Base-by-base conservation (phyloP, 2,113 vertebrate species). In the Lota lota region DNA sequence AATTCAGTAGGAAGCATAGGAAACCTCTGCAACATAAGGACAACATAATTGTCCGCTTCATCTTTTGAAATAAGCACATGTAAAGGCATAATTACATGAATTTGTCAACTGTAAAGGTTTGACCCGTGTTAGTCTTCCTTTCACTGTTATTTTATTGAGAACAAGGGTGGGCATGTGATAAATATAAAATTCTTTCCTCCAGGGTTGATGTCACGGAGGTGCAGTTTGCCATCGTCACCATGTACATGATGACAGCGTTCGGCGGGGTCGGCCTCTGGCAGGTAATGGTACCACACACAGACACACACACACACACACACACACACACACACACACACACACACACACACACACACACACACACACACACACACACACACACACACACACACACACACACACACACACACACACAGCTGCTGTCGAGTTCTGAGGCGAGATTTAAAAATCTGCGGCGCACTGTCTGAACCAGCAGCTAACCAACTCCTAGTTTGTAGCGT, bases 141-240 rank as follows among this genome's bases (percentile, higher is more conserved):
- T 4, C 28, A 4, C 4, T 33, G 28, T 33, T 33, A 33, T 33
- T 33, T 33, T 5, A 33, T 4, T 33, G 28, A 33, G 28, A 33
- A 28, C 28, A 28, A 33, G 28, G 28, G 28, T 4, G 28, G 60
- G 22, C 60, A 16, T 18, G 22, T 6, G 21, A 3, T 63, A 47
- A 47, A 47, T 10, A 10, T 11, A 47, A 47, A 47, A 47, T 0
- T 21, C 70, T 14, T 70, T 66, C 28, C 50, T 60, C 11, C 59
- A 99, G 97, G 85, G 79, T 98, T 64, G 97, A 99, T 73, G 97
- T 99, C 70, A 98, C 96, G n/a, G 97, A 99, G 85, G 94, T 95
- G 82, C 97, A 99, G 89, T 16, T 97, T 19, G 89, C 94, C 75
- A 94, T 98, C 87, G 87, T 92, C 0, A 14, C 88, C 63, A 80